Evolutionary conservation across 2,888 invertebrate species (phyloP).

Genomic region (Heliconius ismenius): DNA sequence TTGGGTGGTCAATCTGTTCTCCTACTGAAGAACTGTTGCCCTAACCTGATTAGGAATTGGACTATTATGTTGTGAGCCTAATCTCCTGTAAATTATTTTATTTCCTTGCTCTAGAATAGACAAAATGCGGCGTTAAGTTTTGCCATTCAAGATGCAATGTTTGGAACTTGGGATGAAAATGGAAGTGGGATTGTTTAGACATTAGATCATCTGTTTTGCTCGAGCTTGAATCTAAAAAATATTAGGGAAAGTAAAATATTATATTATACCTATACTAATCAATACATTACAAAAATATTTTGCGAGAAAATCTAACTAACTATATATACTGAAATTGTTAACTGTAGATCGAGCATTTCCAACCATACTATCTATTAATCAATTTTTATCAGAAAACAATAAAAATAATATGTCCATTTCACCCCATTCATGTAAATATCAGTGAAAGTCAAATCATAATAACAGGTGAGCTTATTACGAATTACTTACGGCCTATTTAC

Average conservation of each 20-base stretch:
- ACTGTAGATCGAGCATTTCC: background rate
- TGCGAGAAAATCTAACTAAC: background rate
- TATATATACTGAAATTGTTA: background rate
- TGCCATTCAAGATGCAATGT: too few species aligned
- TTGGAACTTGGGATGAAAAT: too few species aligned
- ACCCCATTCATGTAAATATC: constrained; percentile 32
- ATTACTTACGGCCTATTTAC: constrained; percentile 73
- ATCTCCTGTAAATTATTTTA: too few species aligned
- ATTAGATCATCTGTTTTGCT: too few species aligned
- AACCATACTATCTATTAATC: background rate
- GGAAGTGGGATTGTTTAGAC: too few species aligned
- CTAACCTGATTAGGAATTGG: too few species aligned
- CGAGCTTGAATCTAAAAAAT: too few species aligned
- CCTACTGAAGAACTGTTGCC: too few species aligned
- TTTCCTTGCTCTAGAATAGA: too few species aligned
- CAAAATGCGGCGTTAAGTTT: too few species aligned
- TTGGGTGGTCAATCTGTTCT: too few species aligned
- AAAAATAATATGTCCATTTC: constrained; percentile 22
- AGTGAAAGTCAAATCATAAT: constrained; percentile 34
- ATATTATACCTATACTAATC: background rate
- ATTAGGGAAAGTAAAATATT: background rate
- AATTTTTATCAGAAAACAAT: constrained; percentile 11
- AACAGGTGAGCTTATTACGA: constrained; percentile 76
- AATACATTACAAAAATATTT: background rate
- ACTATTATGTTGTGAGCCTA: too few species aligned